These are phyloP conservation scores for Stichopus chloronotus DNA, from an alignment of 35 echinoderm and acorn worm species.

Conservation along the genomic window DNA sequence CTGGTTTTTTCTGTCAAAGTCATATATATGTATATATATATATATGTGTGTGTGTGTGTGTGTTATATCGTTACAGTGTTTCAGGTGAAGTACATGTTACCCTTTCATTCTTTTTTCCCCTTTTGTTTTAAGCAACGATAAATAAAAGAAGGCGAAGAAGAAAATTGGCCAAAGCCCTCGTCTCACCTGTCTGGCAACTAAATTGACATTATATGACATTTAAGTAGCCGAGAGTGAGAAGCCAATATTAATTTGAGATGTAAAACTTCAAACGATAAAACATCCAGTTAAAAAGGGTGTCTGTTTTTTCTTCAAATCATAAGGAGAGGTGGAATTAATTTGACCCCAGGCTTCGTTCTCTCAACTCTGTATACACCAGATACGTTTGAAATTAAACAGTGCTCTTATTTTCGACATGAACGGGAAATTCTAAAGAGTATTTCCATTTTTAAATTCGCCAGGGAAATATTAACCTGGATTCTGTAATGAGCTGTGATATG, in stretches of 20 bases:
- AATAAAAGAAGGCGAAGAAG: background rate
- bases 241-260: slow-evolving; percentile 44
- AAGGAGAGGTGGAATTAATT: slow-evolving; percentile 32
- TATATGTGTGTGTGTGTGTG: background rate
- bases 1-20: background rate
- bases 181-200: slow-evolving; percentile 37
- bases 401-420: background rate
- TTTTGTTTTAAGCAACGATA: background rate
- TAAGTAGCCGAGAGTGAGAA: slow-evolving; percentile 22
- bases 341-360: background rate
- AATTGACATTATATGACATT: slow-evolving; percentile 53
- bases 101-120: background rate
- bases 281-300: background rate
- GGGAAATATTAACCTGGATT: too few species aligned
- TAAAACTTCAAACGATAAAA: slow-evolving; percentile 20
- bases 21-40: background rate
- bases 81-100: background rate
- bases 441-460: too few species aligned
- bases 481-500: too few species aligned
- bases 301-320: slow-evolving; percentile 22
- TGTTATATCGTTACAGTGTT: background rate
- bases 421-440: too few species aligned
- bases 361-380: background rate
- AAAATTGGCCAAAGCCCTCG: slow-evolving; percentile 32
- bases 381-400: background rate